Percentiles rank a stretch among this genome's conserved stretches.
These are phyloP conservation scores for Lutjanus campechanus DNA, from an alignment of 2,797 vertebrate species.

Conservation along the genomic window DNA sequence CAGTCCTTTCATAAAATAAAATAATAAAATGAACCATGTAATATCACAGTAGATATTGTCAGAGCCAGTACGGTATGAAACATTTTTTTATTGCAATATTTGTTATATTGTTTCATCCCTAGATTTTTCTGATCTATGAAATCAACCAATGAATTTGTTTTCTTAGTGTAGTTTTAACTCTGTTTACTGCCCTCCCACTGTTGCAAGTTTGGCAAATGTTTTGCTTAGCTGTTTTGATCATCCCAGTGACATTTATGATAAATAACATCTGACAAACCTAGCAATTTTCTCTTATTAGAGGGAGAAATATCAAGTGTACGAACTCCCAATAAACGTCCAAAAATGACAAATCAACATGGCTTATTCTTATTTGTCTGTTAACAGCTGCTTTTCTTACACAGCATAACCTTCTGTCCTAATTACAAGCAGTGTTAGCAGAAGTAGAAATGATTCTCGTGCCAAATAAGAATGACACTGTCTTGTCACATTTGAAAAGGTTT, in stretches of 20 bases:
- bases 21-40: no score
- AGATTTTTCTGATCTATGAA: background rate
- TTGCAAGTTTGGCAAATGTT: background rate
- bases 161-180: background rate
- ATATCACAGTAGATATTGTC: no score
- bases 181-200: background rate
- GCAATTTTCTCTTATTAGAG: background rate
- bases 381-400: background rate
- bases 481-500: background rate
- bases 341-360: background rate
- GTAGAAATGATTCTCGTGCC: background rate
- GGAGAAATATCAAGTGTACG: background rate
- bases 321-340: background rate
- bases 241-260: background rate
- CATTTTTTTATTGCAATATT: no score
- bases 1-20: no score
- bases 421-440: background rate
- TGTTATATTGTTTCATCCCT: no score
- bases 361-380: no score
- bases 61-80: no score
- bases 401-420: background rate
- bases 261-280: background rate
- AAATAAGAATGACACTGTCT: background rate
- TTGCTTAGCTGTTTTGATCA: background rate
- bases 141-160: background rate